phyloP scores from a whole-genome alignment of 2,797 vertebrate species.

The Erithacus rubecula region DNA sequence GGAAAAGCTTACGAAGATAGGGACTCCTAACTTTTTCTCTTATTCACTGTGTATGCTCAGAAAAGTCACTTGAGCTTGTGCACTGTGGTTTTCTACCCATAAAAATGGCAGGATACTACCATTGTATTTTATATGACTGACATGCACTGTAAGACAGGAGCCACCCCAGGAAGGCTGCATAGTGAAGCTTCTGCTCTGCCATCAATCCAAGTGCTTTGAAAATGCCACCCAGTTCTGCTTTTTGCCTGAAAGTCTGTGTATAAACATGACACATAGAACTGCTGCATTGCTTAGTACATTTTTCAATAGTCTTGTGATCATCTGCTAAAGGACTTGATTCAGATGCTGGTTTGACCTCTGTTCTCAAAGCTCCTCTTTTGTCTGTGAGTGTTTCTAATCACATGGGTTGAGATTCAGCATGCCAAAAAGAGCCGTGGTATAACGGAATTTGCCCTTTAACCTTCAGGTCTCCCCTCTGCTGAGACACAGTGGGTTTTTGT shows the following conservation, averaged over 20 bases:
- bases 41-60: neutral
- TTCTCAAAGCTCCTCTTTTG: conserved; percentile 57
- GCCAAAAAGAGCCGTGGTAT: conserved; percentile 52
- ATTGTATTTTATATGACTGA: neutral
- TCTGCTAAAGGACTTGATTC: conserved; percentile 59
- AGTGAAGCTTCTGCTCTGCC: neutral
- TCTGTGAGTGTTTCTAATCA: conserved; percentile 66
- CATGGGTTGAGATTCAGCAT: conserved; percentile 61
- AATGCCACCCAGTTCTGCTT: neutral
- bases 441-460: conserved; percentile 68
- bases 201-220: conserved; percentile 23
- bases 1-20: neutral
- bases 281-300: conserved; percentile 40
- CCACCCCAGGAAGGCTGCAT: neutral
- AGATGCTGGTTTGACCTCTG: conserved; percentile 59
- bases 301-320: conserved; percentile 65
- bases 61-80: neutral
- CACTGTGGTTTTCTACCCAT: neutral
- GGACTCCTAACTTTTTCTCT: neutral
- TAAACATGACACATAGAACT: conserved; percentile 13
- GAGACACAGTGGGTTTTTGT: conserved; percentile 70
- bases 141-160: neutral
- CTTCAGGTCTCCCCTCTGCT: conserved; percentile 63
- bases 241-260: conserved; percentile 16
- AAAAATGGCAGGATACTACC: neutral